Conservation (phyloP, 2,888 invertebrate genomes). For the Junonia oenone region DNA sequence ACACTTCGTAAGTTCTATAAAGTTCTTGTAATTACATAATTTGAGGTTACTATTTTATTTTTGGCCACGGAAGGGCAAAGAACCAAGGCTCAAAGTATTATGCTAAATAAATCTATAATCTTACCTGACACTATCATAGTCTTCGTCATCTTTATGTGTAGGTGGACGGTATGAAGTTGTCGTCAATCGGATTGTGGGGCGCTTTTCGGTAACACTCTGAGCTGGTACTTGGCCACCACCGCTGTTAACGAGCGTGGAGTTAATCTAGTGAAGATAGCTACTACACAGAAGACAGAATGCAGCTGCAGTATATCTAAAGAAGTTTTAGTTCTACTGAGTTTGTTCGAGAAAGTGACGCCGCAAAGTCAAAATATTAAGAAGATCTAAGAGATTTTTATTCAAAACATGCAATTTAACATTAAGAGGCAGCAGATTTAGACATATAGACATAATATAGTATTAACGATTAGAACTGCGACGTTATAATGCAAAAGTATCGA, state of each 20-base stretch:
- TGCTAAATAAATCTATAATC: too few species aligned
- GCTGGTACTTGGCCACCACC: slow-evolving; percentile 37
- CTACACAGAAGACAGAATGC: slow-evolving; percentile 5
- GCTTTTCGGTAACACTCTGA: slow-evolving; percentile 32
- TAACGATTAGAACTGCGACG: too few species aligned
- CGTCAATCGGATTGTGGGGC: slow-evolving; percentile 34
- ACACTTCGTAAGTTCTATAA: too few species aligned
- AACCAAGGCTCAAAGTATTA: too few species aligned
- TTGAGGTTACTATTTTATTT: too few species aligned
- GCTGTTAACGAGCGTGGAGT: slow-evolving; percentile 35
- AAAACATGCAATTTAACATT: neutral
- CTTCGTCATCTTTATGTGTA: slow-evolving; percentile 31
- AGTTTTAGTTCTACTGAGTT: too few species aligned
- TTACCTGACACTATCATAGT: slow-evolving; percentile 35
- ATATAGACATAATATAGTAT: neutral
- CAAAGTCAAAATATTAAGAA: neutral
- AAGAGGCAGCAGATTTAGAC: neutral
- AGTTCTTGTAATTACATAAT: too few species aligned
- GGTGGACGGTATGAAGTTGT: slow-evolving; percentile 31
- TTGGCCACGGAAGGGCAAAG: too few species aligned
- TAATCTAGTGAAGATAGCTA: slow-evolving; percentile 18
- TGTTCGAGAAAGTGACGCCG: too few species aligned
- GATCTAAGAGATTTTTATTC: neutral
- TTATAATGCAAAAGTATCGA: too few species aligned
- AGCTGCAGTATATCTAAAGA: neutral